Conservation (phyloP, 2,888 invertebrate species). For the Sphecodes monilicornis region DNA sequence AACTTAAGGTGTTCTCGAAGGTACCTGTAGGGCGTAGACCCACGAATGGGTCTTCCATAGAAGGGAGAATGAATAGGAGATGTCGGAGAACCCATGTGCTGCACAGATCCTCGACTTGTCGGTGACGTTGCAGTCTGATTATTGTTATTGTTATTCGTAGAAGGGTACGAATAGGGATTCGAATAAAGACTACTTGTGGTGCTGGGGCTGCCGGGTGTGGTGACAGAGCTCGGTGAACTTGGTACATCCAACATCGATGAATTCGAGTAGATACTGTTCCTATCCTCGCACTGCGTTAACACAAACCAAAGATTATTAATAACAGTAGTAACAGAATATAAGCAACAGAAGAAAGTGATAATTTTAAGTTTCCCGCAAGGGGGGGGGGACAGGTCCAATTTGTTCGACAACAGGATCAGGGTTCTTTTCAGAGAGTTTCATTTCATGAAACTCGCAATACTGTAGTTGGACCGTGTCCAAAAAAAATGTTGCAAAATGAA, state of each 20-base stretch:
- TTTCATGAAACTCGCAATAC: conserved; percentile 32
- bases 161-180: conserved; percentile 76
- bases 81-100: conserved; percentile 71
- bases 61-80: conserved; percentile 73
- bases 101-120: conserved; percentile 67
- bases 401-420: neutral
- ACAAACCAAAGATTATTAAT: neutral
- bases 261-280: conserved; percentile 66
- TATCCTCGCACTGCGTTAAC: conserved; percentile 63
- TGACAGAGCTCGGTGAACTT: conserved; percentile 78
- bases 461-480: conserved; percentile 23
- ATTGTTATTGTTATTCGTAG: conserved; percentile 66
- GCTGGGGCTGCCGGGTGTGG: conserved; percentile 79
- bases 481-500: conserved; percentile 25
- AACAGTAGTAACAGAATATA: too few relatives aligned
- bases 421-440: neutral
- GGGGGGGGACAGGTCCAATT: neutral
- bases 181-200: conserved; percentile 80
- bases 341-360: neutral
- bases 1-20: neutral
- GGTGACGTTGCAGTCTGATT: conserved; percentile 70
- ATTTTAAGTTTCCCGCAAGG: neutral
- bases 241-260: conserved; percentile 75
- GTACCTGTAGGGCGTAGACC: conserved; percentile 80
- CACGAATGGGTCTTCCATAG: conserved; percentile 80